Percentiles rank a stretch among this genome's conserved stretches.
Conservation (phyloP, 2,888 invertebrate genomes). For the Cryptocheilus praepositus region DNA sequence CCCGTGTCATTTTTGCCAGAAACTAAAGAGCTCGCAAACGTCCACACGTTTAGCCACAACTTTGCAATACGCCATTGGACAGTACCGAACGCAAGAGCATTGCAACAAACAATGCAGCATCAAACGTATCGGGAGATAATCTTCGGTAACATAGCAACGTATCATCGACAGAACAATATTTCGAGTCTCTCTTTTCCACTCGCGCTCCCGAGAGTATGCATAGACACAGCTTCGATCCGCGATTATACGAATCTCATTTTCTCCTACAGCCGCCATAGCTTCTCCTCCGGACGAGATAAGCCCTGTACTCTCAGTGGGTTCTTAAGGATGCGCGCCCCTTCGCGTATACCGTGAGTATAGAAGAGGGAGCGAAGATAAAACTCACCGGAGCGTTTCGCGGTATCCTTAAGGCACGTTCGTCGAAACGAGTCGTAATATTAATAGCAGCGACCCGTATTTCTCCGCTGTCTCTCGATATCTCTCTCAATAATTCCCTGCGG, state of each 20-base stretch:
- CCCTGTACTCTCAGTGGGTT: constrained; percentile 52
- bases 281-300: constrained; percentile 53
- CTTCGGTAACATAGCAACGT: too few species aligned
- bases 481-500: constrained; percentile 39
- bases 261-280: constrained; percentile 54
- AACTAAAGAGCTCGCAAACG: too few species aligned
- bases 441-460: constrained; percentile 28
- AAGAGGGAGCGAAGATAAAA: constrained; percentile 46
- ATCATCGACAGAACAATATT: too few species aligned
- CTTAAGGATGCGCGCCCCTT: constrained; percentile 50
- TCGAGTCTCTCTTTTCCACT: too few species aligned
- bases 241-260: constrained; percentile 58
- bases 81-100: too few species aligned
- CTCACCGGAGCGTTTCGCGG: constrained; percentile 36
- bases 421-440: constrained; percentile 51
- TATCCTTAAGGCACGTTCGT: constrained; percentile 53
- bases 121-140: too few species aligned
- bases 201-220: constrained; percentile 32
- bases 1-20: too few species aligned
- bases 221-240: constrained; percentile 45
- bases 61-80: too few species aligned
- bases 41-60: too few species aligned
- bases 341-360: constrained; percentile 28
- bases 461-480: constrained; percentile 30
- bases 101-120: too few species aligned